A percentile compares a stretch with the other conserved stretches of the same genome.
phyloP scores from a whole-genome alignment of 1,140 invertebrate species.

The Cryptotermes secundus region DNA sequence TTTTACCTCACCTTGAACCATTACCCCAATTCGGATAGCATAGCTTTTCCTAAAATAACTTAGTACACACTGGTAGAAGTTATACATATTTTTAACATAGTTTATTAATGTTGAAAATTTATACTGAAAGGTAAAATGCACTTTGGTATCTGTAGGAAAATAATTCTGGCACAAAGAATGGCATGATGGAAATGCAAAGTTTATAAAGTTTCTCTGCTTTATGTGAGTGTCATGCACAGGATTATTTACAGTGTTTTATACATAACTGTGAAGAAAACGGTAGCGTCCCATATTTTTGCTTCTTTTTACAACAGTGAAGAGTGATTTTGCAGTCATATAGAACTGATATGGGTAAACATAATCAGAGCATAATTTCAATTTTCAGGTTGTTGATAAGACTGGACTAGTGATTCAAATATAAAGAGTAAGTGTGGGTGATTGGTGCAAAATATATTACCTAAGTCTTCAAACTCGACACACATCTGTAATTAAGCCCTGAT shows the following conservation, averaged over 20 bases:
- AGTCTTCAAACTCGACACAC: not conserved
- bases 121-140: not conserved
- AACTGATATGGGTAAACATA: not conserved
- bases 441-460: not conserved
- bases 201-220: not conserved
- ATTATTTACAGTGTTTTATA: not conserved
- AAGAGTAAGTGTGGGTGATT: not conserved
- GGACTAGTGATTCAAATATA: not conserved
- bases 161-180: not conserved
- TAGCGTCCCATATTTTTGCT: not conserved
- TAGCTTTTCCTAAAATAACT: no score
- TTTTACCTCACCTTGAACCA: not conserved
- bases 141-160: constrained; percentile 3
- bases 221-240: not conserved
- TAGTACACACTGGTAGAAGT: not conserved
- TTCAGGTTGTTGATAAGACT: not conserved
- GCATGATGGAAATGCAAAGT: not conserved
- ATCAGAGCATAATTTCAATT: not conserved
- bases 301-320: not conserved
- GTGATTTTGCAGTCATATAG: not conserved
- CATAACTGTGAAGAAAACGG: not conserved
- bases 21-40: not conserved
- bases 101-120: constrained; percentile 16
- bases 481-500: not conserved
- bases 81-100: constrained; percentile 14